Base-by-base conservation (phyloP, 1,140 invertebrate species). In the Chionoecetes opilio region DNA sequence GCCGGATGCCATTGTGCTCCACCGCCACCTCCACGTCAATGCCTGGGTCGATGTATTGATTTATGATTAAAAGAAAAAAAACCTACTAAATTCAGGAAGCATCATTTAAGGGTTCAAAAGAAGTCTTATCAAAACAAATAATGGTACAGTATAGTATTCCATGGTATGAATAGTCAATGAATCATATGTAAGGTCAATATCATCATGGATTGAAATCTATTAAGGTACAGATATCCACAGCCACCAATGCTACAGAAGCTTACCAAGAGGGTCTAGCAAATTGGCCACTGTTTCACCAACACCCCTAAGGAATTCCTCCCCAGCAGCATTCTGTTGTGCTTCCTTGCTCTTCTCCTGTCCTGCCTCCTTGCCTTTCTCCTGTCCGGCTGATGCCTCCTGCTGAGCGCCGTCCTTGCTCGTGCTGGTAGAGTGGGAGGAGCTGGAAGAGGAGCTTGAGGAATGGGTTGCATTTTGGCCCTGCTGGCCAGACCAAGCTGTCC, bases 1-100 rank as follows among this genome's bases (percentile, higher is more conserved):
- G 94, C 0, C 94, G 94, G 35, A 95, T 95, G 17, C 94, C 94
- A 82, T 95, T 95, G 91, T 95, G 89, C 94, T 95, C 94, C 21
- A 95, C 94, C 31, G 94, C 87, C 34, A 95, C 94, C 37, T 95
- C 94, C 11, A 95, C 94, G 41, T 95, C 94, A 86, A 95, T 95
- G 21, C 94, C 94, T 95, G 85, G 46, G 46, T n/a, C 14, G 21
- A 90, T 63, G 53, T 9, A 26, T 75, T 11, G 63, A 8, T 46
- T 14, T 46, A 46, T 46, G 14, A 8, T 14, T 46, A 8, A 46
- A 2, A n/a, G 21, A n/a, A 75, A 11, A 75, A 46, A 26, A n/a
- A 1, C 21, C 21, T 9, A 53, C 21, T 17, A 53, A 9, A 53
- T 53, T 9, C 8, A 41, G 38, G 3, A 41, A 14, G 38, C 14